Base-by-base conservation (phyloP, 2,113 vertebrate genomes). In the Pteruthius melanotis region DNA sequence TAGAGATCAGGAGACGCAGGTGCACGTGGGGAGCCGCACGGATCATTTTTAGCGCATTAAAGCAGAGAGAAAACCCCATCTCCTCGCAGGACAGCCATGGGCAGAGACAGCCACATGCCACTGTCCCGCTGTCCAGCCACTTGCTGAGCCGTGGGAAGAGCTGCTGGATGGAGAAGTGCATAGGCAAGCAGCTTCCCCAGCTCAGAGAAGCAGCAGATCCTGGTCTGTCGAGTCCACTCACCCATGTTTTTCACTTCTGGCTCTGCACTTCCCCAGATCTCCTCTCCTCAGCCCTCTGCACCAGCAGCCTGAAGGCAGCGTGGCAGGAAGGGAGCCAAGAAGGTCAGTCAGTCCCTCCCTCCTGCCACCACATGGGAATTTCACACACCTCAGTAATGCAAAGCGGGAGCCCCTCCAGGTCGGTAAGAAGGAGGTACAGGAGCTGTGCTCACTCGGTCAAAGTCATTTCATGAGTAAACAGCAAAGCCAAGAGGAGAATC, bases 21-120 rank as follows among this genome's bases (percentile, higher is more conserved):
- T 9, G 59, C 90, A 74, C 10, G 2, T 27, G 63, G 31, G 70
- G 40, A 84, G 71, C 35, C 15, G 4, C 6, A 40, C 75, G 56
- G 82, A 68, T 42, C 75, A 49, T 92, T 95, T 94, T 90, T 47
- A 88, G 83, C 40, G 49, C 9, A 15, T 61, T 78, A n/a, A 87
- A 85, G 86, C 60, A 70, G 89, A 52, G 64, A 74, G 74, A 94
- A 95, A 72, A 31, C 14, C 49, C 45, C 60, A 35, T 1, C 52
- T 89, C n/a, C 82, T 10, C 63, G 84, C 0, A 4, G 74, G 66
- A 61, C 82, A 76, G 53, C 49, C 50, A 53, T 5, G 4, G 2
- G 45, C 44, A 24, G 31, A 23, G 1, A 15, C 18, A 75, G 78
- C 61, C 76, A 71, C 83, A 50, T 11, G 71, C 52, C 26, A 50